These are phyloP conservation scores for Mormyrus lacerda DNA, from an alignment of 2,113 vertebrate species.

Conservation along the genomic window DNA sequence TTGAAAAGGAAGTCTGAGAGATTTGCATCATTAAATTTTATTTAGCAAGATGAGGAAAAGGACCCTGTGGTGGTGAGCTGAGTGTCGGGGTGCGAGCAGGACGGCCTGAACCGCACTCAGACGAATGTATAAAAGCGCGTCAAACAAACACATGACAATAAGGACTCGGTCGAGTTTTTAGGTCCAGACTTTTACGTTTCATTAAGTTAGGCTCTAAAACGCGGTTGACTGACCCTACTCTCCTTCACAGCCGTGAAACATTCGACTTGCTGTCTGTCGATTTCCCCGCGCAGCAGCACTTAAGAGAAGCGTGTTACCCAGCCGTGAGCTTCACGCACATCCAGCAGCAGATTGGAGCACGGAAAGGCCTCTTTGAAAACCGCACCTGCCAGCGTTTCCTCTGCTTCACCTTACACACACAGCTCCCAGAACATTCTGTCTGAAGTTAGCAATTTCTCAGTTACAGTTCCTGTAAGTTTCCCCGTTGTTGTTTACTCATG, in stretches of 20 bases:
- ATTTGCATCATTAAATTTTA: neutral
- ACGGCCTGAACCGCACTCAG: neutral
- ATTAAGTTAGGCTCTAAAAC: neutral
- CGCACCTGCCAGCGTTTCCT: slow-evolving; percentile 20
- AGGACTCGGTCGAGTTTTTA: neutral
- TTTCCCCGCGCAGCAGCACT: neutral
- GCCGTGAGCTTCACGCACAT: neutral
- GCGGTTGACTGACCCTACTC: neutral
- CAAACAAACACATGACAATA: neutral
- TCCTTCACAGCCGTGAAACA: neutral
- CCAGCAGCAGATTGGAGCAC: slow-evolving; percentile 45
- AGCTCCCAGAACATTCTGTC: neutral
- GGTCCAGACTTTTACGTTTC: neutral
- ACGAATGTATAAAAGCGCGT: neutral
- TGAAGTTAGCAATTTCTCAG: neutral
- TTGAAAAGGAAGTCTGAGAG: neutral
- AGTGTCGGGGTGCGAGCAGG: neutral
- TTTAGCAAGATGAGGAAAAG: neutral
- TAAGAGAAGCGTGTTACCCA: slow-evolving; percentile 22
- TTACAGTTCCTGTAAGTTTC: neutral
- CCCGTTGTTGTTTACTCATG: neutral
- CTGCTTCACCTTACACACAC: neutral
- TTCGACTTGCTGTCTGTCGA: neutral
- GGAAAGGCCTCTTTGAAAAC: slow-evolving; percentile 40
- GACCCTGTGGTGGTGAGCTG: neutral